Percentiles rank a stretch among this genome's conserved stretches.
These are phyloP conservation scores for Hyperoplus immaculatus DNA, from an alignment of 2,797 vertebrate genomes.

Conservation along the genomic window DNA sequence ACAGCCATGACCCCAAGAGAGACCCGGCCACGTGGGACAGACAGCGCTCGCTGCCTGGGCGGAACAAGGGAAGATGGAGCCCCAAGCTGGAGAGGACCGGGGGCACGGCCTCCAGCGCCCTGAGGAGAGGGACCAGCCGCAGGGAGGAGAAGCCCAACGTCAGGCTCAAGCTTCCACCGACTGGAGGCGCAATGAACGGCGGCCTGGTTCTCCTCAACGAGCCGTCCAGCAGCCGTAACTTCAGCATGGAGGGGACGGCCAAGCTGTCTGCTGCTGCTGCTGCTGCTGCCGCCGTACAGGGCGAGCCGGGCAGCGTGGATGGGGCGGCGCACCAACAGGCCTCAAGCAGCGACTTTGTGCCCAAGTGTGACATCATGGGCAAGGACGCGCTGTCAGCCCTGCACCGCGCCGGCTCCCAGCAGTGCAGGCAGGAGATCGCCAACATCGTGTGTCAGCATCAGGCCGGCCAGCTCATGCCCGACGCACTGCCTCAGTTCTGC, in stretches of 20 bases:
- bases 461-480: constrained; percentile 93
- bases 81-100: constrained; percentile 82
- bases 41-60: constrained; percentile 82
- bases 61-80: constrained; percentile 87
- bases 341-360: constrained; percentile 89
- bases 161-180: constrained; percentile 70
- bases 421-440: constrained; percentile 95
- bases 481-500: constrained; percentile 92
- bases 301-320: constrained; percentile 95
- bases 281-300: constrained; percentile 81
- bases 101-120: constrained; percentile 70
- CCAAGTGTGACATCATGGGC: constrained; percentile 94
- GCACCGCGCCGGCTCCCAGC: constrained; percentile 90
- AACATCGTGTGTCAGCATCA: constrained; percentile 96
- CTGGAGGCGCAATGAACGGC: constrained; percentile 58
- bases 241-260: constrained; percentile 79
- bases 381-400: constrained; percentile 96
- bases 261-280: constrained; percentile 57
- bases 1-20: constrained; percentile 88
- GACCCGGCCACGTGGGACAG: constrained; percentile 87
- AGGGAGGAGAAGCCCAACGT: constrained; percentile 70
- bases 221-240: constrained; percentile 90
- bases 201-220: constrained; percentile 68
- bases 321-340: constrained; percentile 88
- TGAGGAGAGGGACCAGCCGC: constrained; percentile 84